Conservation (phyloP, 2,797 vertebrate genomes). For the Chromis chromis region DNA sequence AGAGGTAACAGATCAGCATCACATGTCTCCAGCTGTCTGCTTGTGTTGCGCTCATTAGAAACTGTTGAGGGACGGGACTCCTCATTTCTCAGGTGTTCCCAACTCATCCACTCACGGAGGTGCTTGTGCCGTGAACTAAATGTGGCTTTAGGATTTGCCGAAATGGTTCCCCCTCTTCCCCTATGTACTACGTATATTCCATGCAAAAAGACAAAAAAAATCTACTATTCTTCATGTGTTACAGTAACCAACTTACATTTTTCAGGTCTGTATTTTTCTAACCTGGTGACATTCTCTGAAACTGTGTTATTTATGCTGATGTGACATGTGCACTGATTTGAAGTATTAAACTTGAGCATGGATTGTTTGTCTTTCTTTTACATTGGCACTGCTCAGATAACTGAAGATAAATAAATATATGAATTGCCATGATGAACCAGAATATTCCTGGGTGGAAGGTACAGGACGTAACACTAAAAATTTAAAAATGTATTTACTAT, state of each 20-base stretch:
- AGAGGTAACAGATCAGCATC: neutral
- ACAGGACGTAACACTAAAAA: neutral
- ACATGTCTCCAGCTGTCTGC: neutral
- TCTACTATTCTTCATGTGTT: neutral
- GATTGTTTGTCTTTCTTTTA: neutral
- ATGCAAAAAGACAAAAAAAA: too few species aligned
- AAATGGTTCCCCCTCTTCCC: neutral
- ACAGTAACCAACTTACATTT: neutral
- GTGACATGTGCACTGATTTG: neutral
- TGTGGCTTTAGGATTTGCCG: conserved; percentile 1
- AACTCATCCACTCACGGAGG: conserved; percentile 9
- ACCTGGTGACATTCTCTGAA: neutral
- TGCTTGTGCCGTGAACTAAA: conserved; percentile 4
- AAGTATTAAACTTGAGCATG: neutral
- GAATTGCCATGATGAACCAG: neutral
- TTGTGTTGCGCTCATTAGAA: conserved; percentile 18
- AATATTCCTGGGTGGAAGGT: neutral
- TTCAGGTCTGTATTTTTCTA: neutral
- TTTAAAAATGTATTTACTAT: neutral
- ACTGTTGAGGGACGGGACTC: neutral
- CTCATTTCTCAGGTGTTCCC: conserved; percentile 8
- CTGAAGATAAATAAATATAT: neutral
- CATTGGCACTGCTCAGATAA: neutral
- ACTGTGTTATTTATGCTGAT: neutral
- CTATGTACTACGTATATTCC: neutral